Percentiles rank a stretch among this genome's conserved stretches.
Evolutionary conservation across 2,113 vertebrate species (phyloP).

Genomic region (Fukomys damarensis): DNA sequence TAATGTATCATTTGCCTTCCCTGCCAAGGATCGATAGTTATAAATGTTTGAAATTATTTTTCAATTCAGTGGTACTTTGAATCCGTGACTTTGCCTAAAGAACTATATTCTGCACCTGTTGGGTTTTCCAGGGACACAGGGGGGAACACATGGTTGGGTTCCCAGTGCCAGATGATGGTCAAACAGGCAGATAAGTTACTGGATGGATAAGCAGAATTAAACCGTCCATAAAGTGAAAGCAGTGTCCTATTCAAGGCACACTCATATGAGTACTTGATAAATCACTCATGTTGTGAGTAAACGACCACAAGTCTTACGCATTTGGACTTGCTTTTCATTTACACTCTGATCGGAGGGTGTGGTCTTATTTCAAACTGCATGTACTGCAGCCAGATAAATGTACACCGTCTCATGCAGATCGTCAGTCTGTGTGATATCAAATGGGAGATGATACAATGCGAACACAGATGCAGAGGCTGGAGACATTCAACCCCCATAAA

Average conservation of each 20-base stretch:
- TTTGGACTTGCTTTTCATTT: not conserved
- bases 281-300: not conserved
- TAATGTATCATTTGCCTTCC: not conserved
- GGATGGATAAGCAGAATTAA: not conserved
- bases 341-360: not conserved
- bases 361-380: not conserved
- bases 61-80: not conserved
- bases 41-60: not conserved
- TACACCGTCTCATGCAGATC: not conserved
- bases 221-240: not conserved
- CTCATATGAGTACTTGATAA: not conserved
- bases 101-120: rapidly evolving
- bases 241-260: not conserved
- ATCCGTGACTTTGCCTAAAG: not conserved
- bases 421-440: not conserved
- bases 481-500: not conserved
- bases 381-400: not conserved
- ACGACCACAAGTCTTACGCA: rapidly evolving
- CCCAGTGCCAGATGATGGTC: not conserved
- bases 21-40: not conserved
- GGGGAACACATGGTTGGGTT: not conserved
- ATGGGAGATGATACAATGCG: not conserved
- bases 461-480: not conserved
- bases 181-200: not conserved
- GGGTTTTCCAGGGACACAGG: not conserved